phyloP scores from a whole-genome alignment of 2,888 invertebrate species.

The Cremastinae sp. region DNA sequence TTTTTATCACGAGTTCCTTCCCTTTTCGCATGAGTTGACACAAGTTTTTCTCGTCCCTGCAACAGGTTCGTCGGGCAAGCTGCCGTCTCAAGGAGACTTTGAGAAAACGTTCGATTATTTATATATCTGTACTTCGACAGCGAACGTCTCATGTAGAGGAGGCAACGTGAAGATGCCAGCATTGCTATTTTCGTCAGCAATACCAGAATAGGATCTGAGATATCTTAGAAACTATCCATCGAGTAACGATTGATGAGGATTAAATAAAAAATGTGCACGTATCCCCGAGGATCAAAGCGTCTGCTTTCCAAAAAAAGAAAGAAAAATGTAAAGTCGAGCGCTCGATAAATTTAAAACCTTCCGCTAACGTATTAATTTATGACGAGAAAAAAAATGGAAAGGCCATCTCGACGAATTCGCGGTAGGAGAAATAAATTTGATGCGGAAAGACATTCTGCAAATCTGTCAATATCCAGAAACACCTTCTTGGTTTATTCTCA shows the following conservation, averaged over 20 bases:
- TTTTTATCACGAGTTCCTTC: constrained; percentile 58
- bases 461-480: constrained; percentile 44
- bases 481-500: constrained; percentile 36
- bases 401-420: constrained; percentile 18
- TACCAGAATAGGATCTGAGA: not conserved
- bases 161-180: not conserved
- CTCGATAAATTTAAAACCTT: constrained; percentile 8
- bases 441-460: constrained; percentile 34
- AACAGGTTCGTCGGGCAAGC: constrained; percentile 57
- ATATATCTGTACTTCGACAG: constrained; percentile 28
- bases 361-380: constrained; percentile 14
- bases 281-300: not conserved
- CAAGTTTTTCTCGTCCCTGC: constrained; percentile 55
- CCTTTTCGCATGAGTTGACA: constrained; percentile 58
- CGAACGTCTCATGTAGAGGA: not conserved
- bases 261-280: not conserved
- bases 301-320: constrained; percentile 13
- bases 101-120: constrained; percentile 50
- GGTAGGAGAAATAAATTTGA: constrained; percentile 24
- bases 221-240: not conserved
- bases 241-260: not conserved
- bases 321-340: not conserved
- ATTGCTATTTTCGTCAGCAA: constrained; percentile 38
- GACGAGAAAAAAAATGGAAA: not conserved
- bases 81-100: constrained; percentile 8